Percentiles rank a stretch among this genome's conserved stretches.
phyloP scores from a whole-genome alignment of 1,140 invertebrate genomes.

The Archivesica marissinica region DNA sequence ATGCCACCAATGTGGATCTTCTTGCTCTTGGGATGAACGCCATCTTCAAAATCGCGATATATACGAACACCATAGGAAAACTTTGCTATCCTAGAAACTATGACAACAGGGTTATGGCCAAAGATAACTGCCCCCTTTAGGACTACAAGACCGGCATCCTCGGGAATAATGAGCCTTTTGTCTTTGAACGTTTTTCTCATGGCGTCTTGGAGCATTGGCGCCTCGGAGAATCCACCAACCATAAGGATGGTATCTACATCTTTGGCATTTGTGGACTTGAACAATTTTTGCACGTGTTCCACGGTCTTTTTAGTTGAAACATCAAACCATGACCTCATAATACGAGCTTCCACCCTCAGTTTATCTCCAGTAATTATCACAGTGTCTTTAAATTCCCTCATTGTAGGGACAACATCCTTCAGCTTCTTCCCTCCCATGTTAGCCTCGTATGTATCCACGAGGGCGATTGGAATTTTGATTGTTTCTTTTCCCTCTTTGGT shows the following conservation, averaged over 20 bases:
- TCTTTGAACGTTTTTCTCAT: conserved; percentile 32
- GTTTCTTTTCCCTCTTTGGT: conserved; percentile 41
- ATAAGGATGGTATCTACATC: conserved; percentile 39
- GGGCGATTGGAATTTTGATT: conserved; percentile 27
- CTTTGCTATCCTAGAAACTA: conserved; percentile 40
- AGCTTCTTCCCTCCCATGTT: not conserved
- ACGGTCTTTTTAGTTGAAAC: not conserved
- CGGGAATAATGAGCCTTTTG: conserved; percentile 33
- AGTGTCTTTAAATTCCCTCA: not conserved
- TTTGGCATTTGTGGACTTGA: not conserved
- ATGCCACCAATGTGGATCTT: conserved; percentile 10
- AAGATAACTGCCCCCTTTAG: conserved; percentile 62
- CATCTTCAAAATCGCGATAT: conserved; percentile 33
- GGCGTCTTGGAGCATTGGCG: conserved; percentile 35
- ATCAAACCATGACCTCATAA: conserved; percentile 50
- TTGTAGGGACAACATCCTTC: not conserved
- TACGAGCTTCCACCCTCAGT: conserved; percentile 6
- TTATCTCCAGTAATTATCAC: conserved; percentile 16
- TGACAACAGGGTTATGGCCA: conserved; percentile 55
- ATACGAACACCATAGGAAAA: conserved; percentile 50
- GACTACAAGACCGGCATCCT: conserved; percentile 53
- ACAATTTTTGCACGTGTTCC: conserved; percentile 27
- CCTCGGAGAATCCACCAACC: conserved; percentile 60
- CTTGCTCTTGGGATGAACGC: conserved; percentile 31
- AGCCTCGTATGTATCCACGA: conserved; percentile 23